Conservation (phyloP, 1,140 invertebrate species). For the Grapholita molesta region DNA sequence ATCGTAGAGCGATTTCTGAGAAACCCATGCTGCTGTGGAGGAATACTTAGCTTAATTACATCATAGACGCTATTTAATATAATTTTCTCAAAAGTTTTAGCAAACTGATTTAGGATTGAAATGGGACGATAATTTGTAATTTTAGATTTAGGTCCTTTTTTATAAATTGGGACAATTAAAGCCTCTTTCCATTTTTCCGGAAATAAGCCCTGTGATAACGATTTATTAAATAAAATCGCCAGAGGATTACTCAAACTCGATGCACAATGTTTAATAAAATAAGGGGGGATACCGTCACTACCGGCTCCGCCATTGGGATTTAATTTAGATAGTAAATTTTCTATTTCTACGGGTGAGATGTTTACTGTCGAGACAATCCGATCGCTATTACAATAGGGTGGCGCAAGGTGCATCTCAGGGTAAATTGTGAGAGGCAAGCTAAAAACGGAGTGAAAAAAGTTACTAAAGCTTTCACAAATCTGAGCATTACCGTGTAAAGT, state of each 20-base stretch:
- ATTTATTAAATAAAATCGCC: neutral
- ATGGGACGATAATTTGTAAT: neutral
- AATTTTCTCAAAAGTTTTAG: neutral
- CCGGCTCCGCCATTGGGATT: neutral
- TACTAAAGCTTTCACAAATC: neutral
- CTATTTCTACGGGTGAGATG: neutral
- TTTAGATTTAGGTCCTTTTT: neutral
- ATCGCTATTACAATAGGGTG: neutral
- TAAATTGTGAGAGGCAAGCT: neutral
- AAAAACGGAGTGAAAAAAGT: neutral
- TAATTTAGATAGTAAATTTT: neutral
- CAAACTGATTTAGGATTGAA: neutral
- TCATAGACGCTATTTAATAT: neutral
- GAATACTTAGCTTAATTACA: neutral
- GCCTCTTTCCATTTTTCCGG: neutral
- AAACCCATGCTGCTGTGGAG: neutral
- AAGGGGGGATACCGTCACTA: neutral
- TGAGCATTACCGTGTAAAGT: neutral
- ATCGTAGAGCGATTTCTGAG: neutral
- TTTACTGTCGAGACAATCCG: neutral
- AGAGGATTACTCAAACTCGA: neutral
- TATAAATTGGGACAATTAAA: neutral
- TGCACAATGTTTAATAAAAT: neutral
- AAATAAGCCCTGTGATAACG: neutral
- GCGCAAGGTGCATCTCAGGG: neutral